Conservation (phyloP, 2,797 vertebrate genomes). For the Danio choprae region DNA sequence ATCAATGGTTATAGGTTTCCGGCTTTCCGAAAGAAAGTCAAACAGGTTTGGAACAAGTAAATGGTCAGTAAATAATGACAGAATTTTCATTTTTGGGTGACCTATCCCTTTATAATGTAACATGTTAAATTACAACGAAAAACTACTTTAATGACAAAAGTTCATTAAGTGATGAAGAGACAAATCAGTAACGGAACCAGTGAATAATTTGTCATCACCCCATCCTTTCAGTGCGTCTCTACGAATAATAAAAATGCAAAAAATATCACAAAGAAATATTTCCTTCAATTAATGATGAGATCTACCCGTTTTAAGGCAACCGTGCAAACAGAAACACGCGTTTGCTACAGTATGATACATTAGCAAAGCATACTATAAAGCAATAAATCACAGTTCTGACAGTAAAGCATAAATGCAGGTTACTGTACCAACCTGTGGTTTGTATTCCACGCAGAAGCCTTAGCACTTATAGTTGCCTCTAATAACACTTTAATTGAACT, state of each 20-base stretch:
- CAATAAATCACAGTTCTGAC: constrained; percentile 4
- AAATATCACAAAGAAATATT: background rate
- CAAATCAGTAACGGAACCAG: no score
- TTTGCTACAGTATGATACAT: background rate
- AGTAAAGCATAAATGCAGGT: background rate
- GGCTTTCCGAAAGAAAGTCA: no score
- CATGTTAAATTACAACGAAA: no score
- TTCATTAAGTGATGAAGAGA: no score
- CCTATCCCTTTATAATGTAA: no score
- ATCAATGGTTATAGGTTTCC: no score
- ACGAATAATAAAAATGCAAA: background rate
- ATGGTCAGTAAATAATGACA: no score
- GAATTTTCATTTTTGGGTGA: no score
- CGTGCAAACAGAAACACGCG: background rate
- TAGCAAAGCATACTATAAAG: background rate
- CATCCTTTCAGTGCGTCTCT: no score
- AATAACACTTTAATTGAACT: background rate
- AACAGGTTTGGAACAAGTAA: no score
- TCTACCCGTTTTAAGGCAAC: background rate
- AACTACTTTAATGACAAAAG: no score
- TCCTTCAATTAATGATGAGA: background rate
- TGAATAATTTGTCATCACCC: no score
- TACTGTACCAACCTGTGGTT: background rate
- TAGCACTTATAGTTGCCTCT: background rate
- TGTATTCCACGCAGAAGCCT: background rate